A percentile compares a stretch with the other conserved stretches of the same genome.
These are phyloP conservation scores for Callorhinus ursinus DNA, from an alignment of 2,113 vertebrate species.

Conservation along the genomic window DNA sequence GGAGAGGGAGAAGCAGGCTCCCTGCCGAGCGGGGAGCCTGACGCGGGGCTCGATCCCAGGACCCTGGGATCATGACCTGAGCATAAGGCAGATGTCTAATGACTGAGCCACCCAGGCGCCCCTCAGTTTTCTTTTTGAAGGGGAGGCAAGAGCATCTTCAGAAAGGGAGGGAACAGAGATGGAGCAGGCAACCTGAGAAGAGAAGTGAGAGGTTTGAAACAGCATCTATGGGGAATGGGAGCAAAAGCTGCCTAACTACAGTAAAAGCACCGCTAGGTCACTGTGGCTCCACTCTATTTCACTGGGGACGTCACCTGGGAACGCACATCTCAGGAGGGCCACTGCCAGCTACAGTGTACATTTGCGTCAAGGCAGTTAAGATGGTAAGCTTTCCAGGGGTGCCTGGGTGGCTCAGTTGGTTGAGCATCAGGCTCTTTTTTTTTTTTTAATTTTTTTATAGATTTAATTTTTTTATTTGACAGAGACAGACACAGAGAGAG, in stretches of 20 bases:
- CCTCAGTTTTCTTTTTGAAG: conserved; percentile 6
- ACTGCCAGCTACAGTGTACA: neutral
- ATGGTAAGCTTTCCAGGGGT: neutral
- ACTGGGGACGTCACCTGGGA: neutral
- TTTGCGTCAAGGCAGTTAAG: neutral
- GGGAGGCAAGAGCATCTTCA: neutral
- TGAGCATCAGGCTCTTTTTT: neutral
- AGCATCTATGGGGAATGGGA: neutral
- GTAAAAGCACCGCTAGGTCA: neutral
- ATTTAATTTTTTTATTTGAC: no score
- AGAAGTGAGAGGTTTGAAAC: neutral
- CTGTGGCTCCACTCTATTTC: neutral
- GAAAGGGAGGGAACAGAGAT: neutral
- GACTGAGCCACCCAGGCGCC: no score
- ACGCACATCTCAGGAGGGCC: neutral
- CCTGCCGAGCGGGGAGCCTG: no score
- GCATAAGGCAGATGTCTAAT: no score
- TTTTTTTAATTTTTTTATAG: no score
- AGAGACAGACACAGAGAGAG: no score
- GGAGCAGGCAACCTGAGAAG: neutral
- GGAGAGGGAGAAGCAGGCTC: no score
- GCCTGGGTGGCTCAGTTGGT: neutral
- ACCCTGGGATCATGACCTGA: no score
- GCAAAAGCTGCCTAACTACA: neutral
- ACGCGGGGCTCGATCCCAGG: no score